Evolutionary conservation across 2,888 invertebrate genomes (phyloP).

Genomic region (Aporophyla lueneburgensis): DNA sequence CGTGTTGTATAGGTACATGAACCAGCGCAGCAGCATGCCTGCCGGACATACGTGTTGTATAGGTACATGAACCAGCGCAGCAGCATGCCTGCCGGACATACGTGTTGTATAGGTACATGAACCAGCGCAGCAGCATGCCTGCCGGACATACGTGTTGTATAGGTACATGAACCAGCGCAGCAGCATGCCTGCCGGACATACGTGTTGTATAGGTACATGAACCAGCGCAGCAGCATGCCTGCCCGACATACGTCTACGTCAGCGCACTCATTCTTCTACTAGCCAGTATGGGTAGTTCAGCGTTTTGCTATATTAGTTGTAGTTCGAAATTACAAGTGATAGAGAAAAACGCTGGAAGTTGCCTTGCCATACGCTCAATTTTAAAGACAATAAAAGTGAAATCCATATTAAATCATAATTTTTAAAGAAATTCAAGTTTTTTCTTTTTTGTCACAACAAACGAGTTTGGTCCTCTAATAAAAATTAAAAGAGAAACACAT

Average conservation of each 20-base stretch:
- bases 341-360: background rate
- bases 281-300: background rate
- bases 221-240: slow-evolving; percentile 98
- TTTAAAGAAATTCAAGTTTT: no score
- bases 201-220: slow-evolving; percentile 98
- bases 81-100: slow-evolving; percentile 93
- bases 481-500: no score
- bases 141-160: slow-evolving; percentile 93
- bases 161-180: slow-evolving; percentile 98
- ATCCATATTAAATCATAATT: no score
- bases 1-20: slow-evolving; percentile 98
- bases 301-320: no score
- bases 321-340: slow-evolving; percentile 1
- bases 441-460: no score
- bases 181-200: slow-evolving; percentile 93
- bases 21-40: slow-evolving; percentile 98
- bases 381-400: background rate
- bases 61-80: slow-evolving; percentile 98
- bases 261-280: background rate
- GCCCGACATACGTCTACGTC: no score
- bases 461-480: no score
- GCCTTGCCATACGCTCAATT: background rate
- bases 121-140: slow-evolving; percentile 98
- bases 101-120: slow-evolving; percentile 98
- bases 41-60: slow-evolving; percentile 93